phyloP scores from a whole-genome alignment of 2,888 invertebrate genomes.

The Odontocerum albicorne region DNA sequence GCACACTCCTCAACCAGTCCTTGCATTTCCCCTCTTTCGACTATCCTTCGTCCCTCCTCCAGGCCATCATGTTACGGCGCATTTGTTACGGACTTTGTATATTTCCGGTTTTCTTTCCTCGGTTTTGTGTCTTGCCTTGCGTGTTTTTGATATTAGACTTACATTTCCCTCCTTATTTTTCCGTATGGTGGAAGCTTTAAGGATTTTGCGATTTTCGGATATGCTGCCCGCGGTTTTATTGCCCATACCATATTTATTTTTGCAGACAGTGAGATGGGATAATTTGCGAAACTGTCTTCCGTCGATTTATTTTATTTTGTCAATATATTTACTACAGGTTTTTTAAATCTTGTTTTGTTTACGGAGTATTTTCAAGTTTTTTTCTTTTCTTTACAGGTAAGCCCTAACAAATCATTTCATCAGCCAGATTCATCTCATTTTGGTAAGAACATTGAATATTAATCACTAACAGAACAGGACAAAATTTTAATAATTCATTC shows the following conservation, averaged over 20 bases:
- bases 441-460: no score
- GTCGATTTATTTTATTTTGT: constrained; percentile 1
- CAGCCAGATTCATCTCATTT: no score
- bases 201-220: constrained; percentile 20
- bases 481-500: no score
- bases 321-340: no score
- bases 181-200: constrained; percentile 11
- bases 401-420: neutral
- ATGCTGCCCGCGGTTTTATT: constrained; percentile 22
- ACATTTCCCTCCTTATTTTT: constrained; percentile 11
- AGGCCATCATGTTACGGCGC: constrained; percentile 28
- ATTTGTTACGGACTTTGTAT: constrained; percentile 32
- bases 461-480: no score
- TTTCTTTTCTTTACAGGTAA: constrained; percentile 28
- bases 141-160: constrained; percentile 14
- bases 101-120: constrained; percentile 28
- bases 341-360: no score
- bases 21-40: constrained; percentile 18
- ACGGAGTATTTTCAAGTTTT: no score
- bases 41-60: constrained; percentile 18
- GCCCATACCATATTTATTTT: no score
- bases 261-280: no score
- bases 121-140: constrained; percentile 3
- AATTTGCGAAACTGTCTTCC: no score
- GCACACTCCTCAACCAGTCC: neutral